Base-by-base conservation (phyloP, 2,888 invertebrate species). In the Meta bourneti region DNA sequence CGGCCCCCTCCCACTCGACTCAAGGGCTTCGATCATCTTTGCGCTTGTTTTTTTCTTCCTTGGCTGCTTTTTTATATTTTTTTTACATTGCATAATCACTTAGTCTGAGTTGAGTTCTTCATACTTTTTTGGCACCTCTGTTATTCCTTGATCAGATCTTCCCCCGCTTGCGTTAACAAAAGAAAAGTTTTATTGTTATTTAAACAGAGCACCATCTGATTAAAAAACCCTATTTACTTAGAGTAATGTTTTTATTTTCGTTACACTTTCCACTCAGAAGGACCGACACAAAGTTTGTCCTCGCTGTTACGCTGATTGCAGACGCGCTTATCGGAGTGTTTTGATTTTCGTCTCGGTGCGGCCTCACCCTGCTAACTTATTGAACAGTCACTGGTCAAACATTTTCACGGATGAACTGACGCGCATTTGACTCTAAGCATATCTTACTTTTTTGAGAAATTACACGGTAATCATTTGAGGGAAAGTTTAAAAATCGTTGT, bases 181-280 rank as follows among this genome's bases (percentile, higher is more conserved):
- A 79, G 54, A 71, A 87, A 87, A 71, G 72, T 78, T 85, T 85
- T 72, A 79, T 87, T 79, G 78, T 86, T 86, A 77, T 86, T 86
- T 86, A 86, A 86, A 86, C 70, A 86, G 49, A 54, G 72, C 20
- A 54, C 84, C 84, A 52, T 75, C 84, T 84, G 74, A 78, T 78
- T 78, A 86, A 78, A 75, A 86, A 86, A 78, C 20, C 69, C n/a
- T 51, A 78, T 86, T 86, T 86, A 86, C 69, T 86, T 51, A 78
- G 20, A 86, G 61, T 34, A 48, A 70, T 61, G 20, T 8, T 61
- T 69, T 34, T 34, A 9, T 49, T 77, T 77, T 77, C 19, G 19
- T 51, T 78, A 52, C 51, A 49, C 1, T 77, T 77, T 77, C 52
- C 9, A 49, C 52, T 49, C 51, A 19, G 19, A 19, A 48, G 52